Conservation (phyloP, 2,888 invertebrate species). For the Pantelozetes paolii region DNA sequence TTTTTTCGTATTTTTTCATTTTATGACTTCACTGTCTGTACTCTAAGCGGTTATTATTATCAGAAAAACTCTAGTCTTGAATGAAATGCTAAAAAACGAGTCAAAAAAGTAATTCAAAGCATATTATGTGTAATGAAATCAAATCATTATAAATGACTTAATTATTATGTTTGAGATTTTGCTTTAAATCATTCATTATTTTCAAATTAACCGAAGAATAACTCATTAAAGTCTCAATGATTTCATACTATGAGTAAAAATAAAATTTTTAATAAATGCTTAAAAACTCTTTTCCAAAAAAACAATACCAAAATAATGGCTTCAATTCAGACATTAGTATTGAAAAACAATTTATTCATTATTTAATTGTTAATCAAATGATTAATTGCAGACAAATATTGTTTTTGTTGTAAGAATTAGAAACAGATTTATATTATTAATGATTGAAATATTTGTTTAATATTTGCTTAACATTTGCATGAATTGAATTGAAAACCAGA, state of each 20-base stretch:
- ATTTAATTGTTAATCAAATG: background rate
- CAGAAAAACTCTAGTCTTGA: too few relatives aligned
- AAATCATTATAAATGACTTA: constrained; percentile 28
- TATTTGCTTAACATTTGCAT: background rate
- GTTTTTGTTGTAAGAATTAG: background rate
- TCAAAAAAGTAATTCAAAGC: too few relatives aligned
- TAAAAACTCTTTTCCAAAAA: background rate
- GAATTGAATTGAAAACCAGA: constrained; percentile 3
- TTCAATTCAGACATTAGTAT: too few relatives aligned
- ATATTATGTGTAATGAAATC: constrained; percentile 4
- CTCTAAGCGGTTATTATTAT: too few relatives aligned
- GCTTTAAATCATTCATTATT: constrained; percentile 9
- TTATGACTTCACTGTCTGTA: too few relatives aligned
- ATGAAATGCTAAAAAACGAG: too few relatives aligned
- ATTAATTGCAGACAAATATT: background rate
- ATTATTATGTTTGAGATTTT: constrained; percentile 12
- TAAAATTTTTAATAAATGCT: background rate
- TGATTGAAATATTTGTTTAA: constrained; percentile 3
- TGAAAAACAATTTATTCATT: too few relatives aligned
- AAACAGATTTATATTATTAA: background rate
- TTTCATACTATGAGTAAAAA: background rate
- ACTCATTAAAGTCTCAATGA: constrained; percentile 25
- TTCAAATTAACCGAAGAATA: constrained; percentile 16
- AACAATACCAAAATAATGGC: background rate
- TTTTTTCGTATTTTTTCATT: too few relatives aligned